Evolutionary conservation across 2,888 invertebrate genomes (phyloP).

Genomic region (Schizotus pectinicornis): DNA sequence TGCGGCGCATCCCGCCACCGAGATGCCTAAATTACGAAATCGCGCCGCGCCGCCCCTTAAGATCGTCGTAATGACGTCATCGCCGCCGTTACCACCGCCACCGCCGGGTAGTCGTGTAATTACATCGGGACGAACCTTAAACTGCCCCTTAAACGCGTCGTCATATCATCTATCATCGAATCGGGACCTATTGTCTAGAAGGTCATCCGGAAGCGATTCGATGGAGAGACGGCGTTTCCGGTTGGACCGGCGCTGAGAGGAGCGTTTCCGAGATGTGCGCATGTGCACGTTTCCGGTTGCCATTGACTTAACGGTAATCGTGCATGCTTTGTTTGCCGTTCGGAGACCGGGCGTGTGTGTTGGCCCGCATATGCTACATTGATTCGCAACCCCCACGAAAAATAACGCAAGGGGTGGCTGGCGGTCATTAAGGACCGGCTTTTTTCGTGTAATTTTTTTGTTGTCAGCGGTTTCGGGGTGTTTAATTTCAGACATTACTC

Average conservation of each 20-base stretch:
- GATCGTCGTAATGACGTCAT: slow-evolving; percentile 11
- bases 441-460: slow-evolving; percentile 45
- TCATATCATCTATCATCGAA: slow-evolving; percentile 14
- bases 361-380: slow-evolving; percentile 44
- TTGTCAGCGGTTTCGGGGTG: slow-evolving; percentile 50
- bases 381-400: slow-evolving; percentile 41
- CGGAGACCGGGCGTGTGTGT: slow-evolving; percentile 18
- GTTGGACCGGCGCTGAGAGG: slow-evolving; percentile 8
- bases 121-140: background rate
- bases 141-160: slow-evolving; percentile 8
- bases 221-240: slow-evolving; percentile 41
- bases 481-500: slow-evolving; percentile 45
- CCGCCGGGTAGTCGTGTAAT: no score
- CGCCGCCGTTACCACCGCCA: background rate
- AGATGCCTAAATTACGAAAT: slow-evolving; percentile 16
- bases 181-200: slow-evolving; percentile 23
- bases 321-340: slow-evolving; percentile 41
- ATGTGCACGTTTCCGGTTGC: slow-evolving; percentile 49
- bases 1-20: slow-evolving; percentile 21
- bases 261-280: slow-evolving; percentile 34
- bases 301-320: slow-evolving; percentile 54
- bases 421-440: slow-evolving; percentile 19
- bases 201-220: slow-evolving; percentile 34
- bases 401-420: background rate
- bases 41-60: background rate